Percentiles rank a stretch among this genome's conserved stretches.
Conservation (phyloP, 2,888 invertebrate species). For the Cephus pygmeus region DNA sequence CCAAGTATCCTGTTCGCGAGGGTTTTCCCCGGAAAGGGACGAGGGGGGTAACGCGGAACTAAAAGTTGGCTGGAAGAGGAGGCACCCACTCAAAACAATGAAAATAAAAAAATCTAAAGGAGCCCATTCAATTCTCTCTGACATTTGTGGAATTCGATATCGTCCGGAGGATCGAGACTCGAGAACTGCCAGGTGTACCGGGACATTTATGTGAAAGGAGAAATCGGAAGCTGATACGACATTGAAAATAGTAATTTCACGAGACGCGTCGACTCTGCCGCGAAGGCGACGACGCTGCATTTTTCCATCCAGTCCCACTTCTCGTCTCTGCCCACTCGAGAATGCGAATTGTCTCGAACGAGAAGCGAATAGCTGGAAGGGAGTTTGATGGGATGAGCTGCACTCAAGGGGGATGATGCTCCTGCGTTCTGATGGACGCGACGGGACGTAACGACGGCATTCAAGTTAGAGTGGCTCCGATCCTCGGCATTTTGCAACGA, state of each 20-base stretch:
- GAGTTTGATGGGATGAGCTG: conserved; percentile 17
- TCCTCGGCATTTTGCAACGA: conserved; percentile 38
- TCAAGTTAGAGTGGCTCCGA: conserved; percentile 45
- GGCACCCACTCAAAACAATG: no score
- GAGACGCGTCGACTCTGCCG: conserved; percentile 25
- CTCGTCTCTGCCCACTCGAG: conserved; percentile 3
- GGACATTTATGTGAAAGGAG: no score
- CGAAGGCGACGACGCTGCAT: conserved; percentile 13
- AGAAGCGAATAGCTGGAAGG: conserved; percentile 28
- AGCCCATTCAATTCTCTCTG: no score
- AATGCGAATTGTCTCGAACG: conserved; percentile 33
- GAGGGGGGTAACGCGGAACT: no score
- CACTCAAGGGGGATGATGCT: conserved; percentile 13
- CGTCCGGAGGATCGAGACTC: no score
- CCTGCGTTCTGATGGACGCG: conserved; percentile 2
- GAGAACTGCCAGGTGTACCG: no score
- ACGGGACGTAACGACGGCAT: conserved; percentile 50
- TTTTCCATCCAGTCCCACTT: conserved; percentile 18
- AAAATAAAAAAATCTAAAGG: no score
- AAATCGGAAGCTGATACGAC: conserved; percentile 1
- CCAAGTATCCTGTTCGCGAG: no score
- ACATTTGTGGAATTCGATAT: no score
- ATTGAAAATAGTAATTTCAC: conserved; percentile 36
- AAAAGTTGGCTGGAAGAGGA: no score
- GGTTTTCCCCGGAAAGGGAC: no score